Percentiles rank a stretch among this genome's conserved stretches.
These are phyloP conservation scores for Melospiza melodia DNA, from an alignment of 2,113 vertebrate species.

Conservation along the genomic window DNA sequence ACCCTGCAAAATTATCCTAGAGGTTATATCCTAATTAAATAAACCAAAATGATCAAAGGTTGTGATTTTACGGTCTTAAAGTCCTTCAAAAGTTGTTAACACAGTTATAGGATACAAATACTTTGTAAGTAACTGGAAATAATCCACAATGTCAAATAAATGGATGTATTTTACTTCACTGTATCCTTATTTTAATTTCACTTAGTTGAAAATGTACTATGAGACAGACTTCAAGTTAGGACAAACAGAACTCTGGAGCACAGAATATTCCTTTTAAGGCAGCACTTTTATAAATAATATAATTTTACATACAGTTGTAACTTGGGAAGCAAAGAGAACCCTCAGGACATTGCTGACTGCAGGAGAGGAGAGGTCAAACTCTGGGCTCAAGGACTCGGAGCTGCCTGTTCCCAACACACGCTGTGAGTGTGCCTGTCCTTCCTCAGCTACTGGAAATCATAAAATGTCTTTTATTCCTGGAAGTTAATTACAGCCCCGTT, in stretches of 20 bases:
- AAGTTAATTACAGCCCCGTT: neutral
- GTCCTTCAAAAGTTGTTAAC: neutral
- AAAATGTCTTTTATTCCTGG: neutral
- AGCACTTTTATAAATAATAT: neutral
- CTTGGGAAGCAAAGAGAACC: neutral
- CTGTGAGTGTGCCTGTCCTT: neutral
- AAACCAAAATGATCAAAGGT: neutral
- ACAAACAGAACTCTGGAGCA: neutral
- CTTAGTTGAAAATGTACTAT: neutral
- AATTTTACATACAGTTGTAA: neutral
- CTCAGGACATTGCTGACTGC: neutral
- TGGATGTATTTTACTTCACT: neutral
- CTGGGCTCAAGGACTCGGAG: neutral
- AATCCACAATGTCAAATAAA: neutral
- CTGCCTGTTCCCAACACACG: neutral
- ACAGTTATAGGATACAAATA: neutral
- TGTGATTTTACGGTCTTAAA: neutral
- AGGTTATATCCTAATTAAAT: neutral
- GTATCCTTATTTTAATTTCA: neutral
- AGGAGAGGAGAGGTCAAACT: neutral
- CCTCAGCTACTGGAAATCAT: neutral
- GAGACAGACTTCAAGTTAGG: neutral
- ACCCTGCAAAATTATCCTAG: neutral
- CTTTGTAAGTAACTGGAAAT: neutral
- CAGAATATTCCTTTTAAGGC: neutral